Evolutionary conservation across 2,113 vertebrate genomes (phyloP).

Genomic region (Lepidothrix coronata): DNA sequence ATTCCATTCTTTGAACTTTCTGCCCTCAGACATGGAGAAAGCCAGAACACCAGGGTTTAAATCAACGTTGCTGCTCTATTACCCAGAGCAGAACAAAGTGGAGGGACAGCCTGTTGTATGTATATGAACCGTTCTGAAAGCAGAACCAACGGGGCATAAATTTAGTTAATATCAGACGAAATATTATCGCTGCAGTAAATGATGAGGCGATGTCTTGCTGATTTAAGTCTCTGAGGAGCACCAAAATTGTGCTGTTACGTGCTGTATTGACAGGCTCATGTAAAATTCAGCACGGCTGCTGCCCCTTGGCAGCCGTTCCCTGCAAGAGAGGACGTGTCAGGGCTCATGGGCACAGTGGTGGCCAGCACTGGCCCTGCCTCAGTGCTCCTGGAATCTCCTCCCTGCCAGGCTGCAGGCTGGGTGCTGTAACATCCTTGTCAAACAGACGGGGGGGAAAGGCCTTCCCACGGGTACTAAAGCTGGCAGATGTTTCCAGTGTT

Average conservation of each 20-base stretch:
- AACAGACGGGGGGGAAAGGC: neutral
- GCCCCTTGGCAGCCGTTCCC: conserved; percentile 15
- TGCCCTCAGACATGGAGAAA: neutral
- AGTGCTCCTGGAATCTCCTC: neutral
- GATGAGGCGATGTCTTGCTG: neutral
- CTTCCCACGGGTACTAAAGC: neutral
- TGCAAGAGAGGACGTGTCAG: conserved; percentile 51
- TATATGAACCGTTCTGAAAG: neutral
- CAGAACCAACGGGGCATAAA: neutral
- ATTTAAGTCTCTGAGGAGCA: neutral
- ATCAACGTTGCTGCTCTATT: neutral
- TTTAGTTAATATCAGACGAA: neutral
- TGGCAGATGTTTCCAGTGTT: conserved; percentile 39
- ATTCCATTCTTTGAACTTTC: neutral
- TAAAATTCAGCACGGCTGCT: conserved; percentile 66
- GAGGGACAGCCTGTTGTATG: neutral
- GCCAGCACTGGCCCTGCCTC: conserved; percentile 33
- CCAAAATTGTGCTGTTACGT: neutral
- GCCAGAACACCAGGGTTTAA: neutral
- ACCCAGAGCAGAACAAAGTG: neutral
- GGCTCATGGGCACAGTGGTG: conserved; percentile 56
- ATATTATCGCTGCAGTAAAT: neutral
- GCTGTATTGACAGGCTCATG: conserved; percentile 61
- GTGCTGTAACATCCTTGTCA: neutral
- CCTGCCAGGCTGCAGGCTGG: neutral